These are phyloP conservation scores for Lordiphosa collinella DNA, from an alignment of 1,140 invertebrate genomes.

Conservation along the genomic window DNA sequence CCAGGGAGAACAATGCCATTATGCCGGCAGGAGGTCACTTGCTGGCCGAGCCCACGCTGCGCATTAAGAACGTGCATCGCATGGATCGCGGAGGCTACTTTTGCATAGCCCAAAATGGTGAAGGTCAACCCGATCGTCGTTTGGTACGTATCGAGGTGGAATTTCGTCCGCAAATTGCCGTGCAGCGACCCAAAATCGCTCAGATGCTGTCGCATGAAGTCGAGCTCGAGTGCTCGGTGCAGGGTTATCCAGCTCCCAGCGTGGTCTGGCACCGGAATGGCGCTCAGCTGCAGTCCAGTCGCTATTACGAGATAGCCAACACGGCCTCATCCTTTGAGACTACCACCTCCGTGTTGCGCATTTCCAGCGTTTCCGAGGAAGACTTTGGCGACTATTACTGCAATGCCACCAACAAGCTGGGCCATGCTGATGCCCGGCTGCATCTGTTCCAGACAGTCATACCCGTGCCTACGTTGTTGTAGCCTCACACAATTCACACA, in stretches of 20 bases:
- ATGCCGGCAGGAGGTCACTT: slow-evolving; percentile 88
- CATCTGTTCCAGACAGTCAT: slow-evolving; percentile 83
- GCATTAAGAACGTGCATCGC: slow-evolving; percentile 85
- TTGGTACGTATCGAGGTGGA: slow-evolving; percentile 91
- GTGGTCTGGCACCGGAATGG: slow-evolving; percentile 89
- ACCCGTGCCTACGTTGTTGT: slow-evolving; percentile 55
- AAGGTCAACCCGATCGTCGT: slow-evolving; percentile 86
- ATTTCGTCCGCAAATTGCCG: slow-evolving; percentile 87
- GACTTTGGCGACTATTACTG: slow-evolving; percentile 90
- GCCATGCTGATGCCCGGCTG: slow-evolving; percentile 83
- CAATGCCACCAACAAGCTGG: slow-evolving; percentile 88
- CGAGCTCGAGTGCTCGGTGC: slow-evolving; percentile 90
- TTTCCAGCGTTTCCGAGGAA: slow-evolving; percentile 88
- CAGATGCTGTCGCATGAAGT: slow-evolving; percentile 90
- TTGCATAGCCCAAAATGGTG: slow-evolving; percentile 92
- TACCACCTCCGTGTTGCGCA: slow-evolving; percentile 88
- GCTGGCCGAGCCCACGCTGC: slow-evolving; percentile 86
- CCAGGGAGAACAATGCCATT: slow-evolving; percentile 89
- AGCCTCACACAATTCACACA: slow-evolving; percentile 26
- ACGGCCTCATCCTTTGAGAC: slow-evolving; percentile 89
- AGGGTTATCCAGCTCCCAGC: slow-evolving; percentile 89
- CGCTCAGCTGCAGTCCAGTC: slow-evolving; percentile 85
- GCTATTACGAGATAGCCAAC: slow-evolving; percentile 87
- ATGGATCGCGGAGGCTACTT: slow-evolving; percentile 92
- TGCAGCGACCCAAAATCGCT: slow-evolving; percentile 85